phyloP scores from a whole-genome alignment of 1,140 invertebrate species.

The Drosophila cardini region DNA sequence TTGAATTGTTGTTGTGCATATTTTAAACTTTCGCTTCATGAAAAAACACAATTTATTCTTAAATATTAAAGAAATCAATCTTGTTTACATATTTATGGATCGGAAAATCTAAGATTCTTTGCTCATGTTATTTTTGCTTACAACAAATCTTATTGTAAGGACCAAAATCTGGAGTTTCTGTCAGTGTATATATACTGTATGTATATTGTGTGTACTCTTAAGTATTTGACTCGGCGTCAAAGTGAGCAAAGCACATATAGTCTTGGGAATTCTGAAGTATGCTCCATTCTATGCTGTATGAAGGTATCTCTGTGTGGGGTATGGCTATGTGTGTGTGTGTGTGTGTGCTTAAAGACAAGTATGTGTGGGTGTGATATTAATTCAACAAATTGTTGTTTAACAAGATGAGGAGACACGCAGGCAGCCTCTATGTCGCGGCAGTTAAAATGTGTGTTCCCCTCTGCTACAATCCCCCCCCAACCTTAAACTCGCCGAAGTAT shows the following conservation, averaged over 20 bases:
- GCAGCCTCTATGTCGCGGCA: constrained; percentile 71
- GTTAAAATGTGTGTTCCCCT: constrained; percentile 38
- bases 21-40: no score
- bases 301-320: no score
- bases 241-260: constrained; percentile 49
- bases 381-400: constrained; percentile 82
- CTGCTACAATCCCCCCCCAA: constrained; percentile 5
- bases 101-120: no score
- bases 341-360: constrained; percentile 36
- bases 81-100: no score
- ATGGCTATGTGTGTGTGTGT: no score
- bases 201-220: not conserved
- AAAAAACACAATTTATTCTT: no score
- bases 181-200: no score
- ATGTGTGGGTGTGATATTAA: constrained; percentile 69
- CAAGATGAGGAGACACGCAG: constrained; percentile 62
- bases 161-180: no score
- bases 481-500: constrained; percentile 27
- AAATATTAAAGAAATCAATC: no score
- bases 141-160: no score
- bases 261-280: constrained; percentile 50
- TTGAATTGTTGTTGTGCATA: no score
- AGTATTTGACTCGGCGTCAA: constrained; percentile 54
- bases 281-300: constrained; percentile 18
- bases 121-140: no score